These are phyloP conservation scores for Ormyrus pomaceus DNA, from an alignment of 2,888 invertebrate genomes.

Conservation along the genomic window DNA sequence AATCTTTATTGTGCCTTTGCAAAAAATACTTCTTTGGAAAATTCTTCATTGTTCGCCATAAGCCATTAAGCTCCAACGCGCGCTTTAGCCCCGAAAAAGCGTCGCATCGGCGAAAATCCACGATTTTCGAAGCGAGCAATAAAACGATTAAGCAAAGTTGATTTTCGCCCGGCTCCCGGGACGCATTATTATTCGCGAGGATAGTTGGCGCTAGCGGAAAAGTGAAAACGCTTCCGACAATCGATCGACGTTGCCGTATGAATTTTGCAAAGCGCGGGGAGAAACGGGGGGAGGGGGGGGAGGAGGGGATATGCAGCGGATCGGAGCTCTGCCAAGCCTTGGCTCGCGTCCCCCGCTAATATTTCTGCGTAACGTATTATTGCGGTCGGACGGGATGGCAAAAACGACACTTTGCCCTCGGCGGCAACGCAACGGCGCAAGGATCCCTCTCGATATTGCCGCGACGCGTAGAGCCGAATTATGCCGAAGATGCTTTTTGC, in stretches of 20 bases:
- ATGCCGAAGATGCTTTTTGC: background rate
- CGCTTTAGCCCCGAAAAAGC: too few species aligned
- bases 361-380: constrained; percentile 43
- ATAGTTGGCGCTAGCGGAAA: constrained; percentile 2
- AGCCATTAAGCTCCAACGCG: too few species aligned
- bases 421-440: background rate
- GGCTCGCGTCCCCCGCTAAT: constrained; percentile 32
- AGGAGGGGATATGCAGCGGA: background rate
- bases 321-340: constrained; percentile 35
- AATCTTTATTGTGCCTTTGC: too few species aligned
- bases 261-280: constrained; percentile 28
- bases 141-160: constrained; percentile 26
- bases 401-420: constrained; percentile 34
- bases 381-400: constrained; percentile 9
- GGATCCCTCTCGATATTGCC: background rate
- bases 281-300: background rate
- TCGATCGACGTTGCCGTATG: constrained; percentile 31
- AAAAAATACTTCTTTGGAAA: too few species aligned
- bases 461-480: too few species aligned
- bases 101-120: too few species aligned
- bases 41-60: too few species aligned
- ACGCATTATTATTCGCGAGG: constrained; percentile 23
- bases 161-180: constrained; percentile 5
- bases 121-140: background rate
- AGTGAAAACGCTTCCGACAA: constrained; percentile 36